Evolutionary conservation across 2,797 vertebrate species (phyloP).

Genomic region (Picus viridis): DNA sequence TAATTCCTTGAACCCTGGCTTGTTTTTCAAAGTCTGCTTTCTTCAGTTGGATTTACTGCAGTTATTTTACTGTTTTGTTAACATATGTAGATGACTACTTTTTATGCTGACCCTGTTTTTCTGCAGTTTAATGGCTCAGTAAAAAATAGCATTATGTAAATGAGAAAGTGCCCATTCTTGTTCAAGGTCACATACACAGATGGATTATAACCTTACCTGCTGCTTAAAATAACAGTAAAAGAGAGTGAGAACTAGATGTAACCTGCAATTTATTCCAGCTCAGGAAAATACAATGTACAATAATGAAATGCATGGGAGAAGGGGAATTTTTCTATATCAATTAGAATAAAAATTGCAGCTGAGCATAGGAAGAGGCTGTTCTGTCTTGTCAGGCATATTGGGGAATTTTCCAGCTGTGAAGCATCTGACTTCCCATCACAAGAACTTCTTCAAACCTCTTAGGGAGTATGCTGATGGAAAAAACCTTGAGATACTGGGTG

Average conservation of each 20-base stretch:
- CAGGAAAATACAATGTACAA: background rate
- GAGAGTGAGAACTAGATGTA: background rate
- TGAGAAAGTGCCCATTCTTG: conserved; percentile 50
- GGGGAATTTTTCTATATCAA: background rate
- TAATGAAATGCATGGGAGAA: background rate
- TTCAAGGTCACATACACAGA: conserved; percentile 51
- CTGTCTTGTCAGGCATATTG: background rate
- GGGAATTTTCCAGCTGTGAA: background rate
- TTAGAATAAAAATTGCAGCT: background rate
- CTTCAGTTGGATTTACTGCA: conserved; percentile 17
- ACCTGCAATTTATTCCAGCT: background rate
- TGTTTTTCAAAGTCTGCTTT: conserved; percentile 39
- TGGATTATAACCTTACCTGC: conserved; percentile 62
- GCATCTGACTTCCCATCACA: background rate
- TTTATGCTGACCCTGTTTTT: conserved; percentile 37
- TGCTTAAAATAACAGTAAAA: conserved; percentile 56
- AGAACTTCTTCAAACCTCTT: background rate
- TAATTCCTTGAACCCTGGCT: background rate
- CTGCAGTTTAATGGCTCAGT: conserved; percentile 58
- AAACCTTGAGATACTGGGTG: background rate
- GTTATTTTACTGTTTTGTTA: conserved; percentile 37
- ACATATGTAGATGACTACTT: conserved; percentile 53
- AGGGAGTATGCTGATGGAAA: background rate
- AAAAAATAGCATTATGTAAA: conserved; percentile 71
- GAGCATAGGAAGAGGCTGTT: background rate